Conservation (phyloP, 2,113 vertebrate genomes). For the Nansenia antarctica region DNA sequence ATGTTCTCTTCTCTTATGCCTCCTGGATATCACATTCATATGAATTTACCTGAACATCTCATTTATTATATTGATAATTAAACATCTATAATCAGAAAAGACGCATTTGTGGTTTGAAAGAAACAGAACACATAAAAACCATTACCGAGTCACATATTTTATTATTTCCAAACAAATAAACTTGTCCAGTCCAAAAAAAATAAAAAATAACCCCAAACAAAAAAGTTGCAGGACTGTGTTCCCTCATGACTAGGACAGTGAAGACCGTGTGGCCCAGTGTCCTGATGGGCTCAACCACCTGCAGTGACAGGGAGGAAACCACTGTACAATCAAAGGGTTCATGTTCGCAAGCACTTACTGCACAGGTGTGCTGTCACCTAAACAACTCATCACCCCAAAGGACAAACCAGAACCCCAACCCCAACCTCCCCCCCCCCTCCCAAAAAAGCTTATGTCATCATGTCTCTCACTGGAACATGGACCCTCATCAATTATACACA, state of each 20-base stretch:
- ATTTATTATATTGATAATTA: no score
- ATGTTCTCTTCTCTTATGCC: not conserved
- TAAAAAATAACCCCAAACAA: slow-evolving; percentile 68
- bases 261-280: slow-evolving; percentile 70
- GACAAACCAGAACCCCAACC: slow-evolving; percentile 73
- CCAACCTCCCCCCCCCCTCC: slow-evolving; percentile 35
- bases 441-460: slow-evolving; percentile 55
- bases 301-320: slow-evolving; percentile 73
- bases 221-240: slow-evolving; percentile 71
- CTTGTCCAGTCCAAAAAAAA: slow-evolving; percentile 77
- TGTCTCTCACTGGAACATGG: slow-evolving; percentile 64
- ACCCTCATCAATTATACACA: slow-evolving; percentile 68
- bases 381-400: slow-evolving; percentile 69
- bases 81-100: no score
- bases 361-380: slow-evolving; percentile 82
- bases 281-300: slow-evolving; percentile 72
- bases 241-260: slow-evolving; percentile 73
- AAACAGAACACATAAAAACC: slow-evolving; percentile 68
- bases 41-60: not conserved
- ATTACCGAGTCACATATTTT: slow-evolving; percentile 83
- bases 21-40: not conserved
- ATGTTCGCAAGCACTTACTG: slow-evolving; percentile 81
- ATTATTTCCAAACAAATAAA: slow-evolving; percentile 82
- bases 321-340: slow-evolving; percentile 81
- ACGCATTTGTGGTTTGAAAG: slow-evolving; percentile 14